phyloP scores from a whole-genome alignment of 2,113 vertebrate genomes.

The Axis porcinus region DNA sequence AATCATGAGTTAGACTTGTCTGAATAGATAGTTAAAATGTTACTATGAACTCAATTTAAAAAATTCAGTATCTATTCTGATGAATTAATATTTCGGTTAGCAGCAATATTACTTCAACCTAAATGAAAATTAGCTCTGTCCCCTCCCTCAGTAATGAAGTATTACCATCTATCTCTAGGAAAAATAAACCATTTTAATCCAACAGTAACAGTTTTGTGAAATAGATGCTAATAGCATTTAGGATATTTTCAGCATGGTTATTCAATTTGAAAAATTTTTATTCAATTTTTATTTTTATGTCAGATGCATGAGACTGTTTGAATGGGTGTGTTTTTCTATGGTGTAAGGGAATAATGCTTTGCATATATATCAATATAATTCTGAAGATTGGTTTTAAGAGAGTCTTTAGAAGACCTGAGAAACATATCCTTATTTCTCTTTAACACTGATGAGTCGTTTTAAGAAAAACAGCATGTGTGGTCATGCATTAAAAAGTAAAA shows the following conservation, averaged over 20 bases:
- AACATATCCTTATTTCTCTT: constrained; percentile 34
- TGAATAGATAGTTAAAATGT: constrained; percentile 24
- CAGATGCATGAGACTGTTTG: neutral
- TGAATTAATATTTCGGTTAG: constrained; percentile 1
- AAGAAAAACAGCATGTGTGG: neutral
- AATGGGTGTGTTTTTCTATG: constrained; percentile 16
- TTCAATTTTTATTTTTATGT: constrained; percentile 37
- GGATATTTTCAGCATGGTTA: neutral
- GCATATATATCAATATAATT: neutral
- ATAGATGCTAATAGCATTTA: neutral
- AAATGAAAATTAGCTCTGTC: constrained; percentile 11
- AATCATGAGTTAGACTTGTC: neutral
- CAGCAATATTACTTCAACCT: constrained; percentile 27
- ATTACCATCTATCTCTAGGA: neutral
- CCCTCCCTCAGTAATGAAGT: neutral
- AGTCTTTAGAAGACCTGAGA: neutral
- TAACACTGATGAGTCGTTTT: neutral
- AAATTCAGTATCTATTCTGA: neutral
- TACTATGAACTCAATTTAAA: neutral
- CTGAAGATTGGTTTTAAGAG: neutral
- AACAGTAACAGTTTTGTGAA: neutral
- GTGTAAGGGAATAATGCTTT: neutral
- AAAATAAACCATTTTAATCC: constrained; percentile 7
- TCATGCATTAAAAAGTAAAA: neutral
- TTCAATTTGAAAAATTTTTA: constrained; percentile 15